Evolutionary conservation across 1,140 invertebrate species (phyloP), one percentile per base, ranked within the genome.

Genomic region (Musca vetustissima): DNA sequence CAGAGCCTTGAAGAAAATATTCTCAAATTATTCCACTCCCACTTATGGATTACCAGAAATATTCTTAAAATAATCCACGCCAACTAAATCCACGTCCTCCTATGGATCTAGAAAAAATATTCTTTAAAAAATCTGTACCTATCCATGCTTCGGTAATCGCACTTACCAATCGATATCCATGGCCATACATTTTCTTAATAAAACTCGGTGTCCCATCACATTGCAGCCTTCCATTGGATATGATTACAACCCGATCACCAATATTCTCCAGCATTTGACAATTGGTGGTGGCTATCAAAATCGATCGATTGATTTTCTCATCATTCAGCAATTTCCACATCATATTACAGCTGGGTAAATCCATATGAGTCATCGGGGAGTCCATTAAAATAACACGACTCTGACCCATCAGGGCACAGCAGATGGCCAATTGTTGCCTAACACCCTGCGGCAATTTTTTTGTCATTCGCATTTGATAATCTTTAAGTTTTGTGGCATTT

Each of bases 111-210:
- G n/a, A n/a, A n/a, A n/a, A n/a, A n/a, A n/a, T n/a, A n/a, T n/a
- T n/a, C n/a, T n/a, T n/a, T n/a, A n/a, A n/a, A n/a, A n/a, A n/a
- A n/a, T n/a, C n/a, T n/a, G n/a, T n/a, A n/a, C n/a, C n/a, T n/a
- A n/a, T n/a, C n/a, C n/a, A n/a, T n/a, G n/a, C n/a, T n/a, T n/a
- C n/a, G 28, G 8, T 28, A 28, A 28, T 28, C 8, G 13, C 80
- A 47, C 86, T 77, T 19, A 86, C 86, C 69, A 97, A 85, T 81
- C 96, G 93, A 83, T 95, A 96, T 24, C 94, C 95, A 72, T 94
- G 91, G 32, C 93, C 93, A 76, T 95, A 95, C 83, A 92, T 92
- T 74, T 94, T 94, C 76, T 94, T 94, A 7, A 96, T 84, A 80
- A 95, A 96, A 4, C 94, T 78, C 0, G 92, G 93, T 22, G 92